These are phyloP conservation scores for Glaucomys volans DNA, from an alignment of 2,113 vertebrate species.

Conservation along the genomic window DNA sequence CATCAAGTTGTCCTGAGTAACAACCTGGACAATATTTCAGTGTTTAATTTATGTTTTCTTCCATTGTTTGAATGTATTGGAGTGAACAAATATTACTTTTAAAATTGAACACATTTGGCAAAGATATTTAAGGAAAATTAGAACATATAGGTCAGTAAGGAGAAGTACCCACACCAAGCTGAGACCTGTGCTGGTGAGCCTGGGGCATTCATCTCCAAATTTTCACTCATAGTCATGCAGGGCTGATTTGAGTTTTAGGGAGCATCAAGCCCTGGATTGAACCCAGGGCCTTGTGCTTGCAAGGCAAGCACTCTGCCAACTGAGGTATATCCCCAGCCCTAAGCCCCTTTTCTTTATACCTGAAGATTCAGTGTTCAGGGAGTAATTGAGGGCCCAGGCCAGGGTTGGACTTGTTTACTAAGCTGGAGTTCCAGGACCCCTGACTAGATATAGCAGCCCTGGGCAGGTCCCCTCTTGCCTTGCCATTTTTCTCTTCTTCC, in stretches of 20 bases:
- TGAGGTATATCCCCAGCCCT: no score
- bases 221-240: background rate
- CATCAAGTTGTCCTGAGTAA: background rate
- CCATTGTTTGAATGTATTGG: background rate
- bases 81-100: background rate
- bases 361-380: slow-evolving; percentile 18
- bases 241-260: background rate
- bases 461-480: slow-evolving; percentile 7
- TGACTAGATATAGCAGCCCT: background rate
- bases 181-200: background rate
- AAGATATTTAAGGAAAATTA: slow-evolving; percentile 12
- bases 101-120: background rate
- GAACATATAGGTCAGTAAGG: background rate
- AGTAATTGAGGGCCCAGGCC: background rate
- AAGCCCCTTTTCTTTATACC: background rate
- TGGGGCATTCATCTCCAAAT: background rate
- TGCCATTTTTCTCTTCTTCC: slow-evolving; percentile 14
- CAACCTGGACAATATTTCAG: background rate
- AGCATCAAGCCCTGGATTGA: no score
- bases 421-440: background rate
- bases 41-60: background rate
- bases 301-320: no score
- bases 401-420: background rate
- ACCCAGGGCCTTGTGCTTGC: no score
- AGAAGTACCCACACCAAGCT: background rate